Evolutionary conservation across 2,797 vertebrate genomes (phyloP).

Genomic region (Petrocephalus schoutedeni): DNA sequence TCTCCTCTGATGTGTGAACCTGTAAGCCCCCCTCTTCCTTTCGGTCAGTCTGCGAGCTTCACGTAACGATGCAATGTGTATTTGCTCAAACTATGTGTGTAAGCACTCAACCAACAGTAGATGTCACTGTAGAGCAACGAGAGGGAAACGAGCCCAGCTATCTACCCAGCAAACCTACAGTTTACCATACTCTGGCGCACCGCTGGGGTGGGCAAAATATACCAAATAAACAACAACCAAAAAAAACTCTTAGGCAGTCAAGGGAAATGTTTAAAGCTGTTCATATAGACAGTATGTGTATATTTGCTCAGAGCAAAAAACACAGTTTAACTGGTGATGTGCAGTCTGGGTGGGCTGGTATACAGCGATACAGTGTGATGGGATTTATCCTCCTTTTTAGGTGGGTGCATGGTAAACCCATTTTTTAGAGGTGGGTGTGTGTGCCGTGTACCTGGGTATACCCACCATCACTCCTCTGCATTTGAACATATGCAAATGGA

Average conservation of each 20-base stretch:
- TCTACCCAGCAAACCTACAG: background rate
- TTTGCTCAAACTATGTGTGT: background rate
- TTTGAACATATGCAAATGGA: background rate
- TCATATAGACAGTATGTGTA: background rate
- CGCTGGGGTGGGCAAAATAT: background rate
- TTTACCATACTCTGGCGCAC: background rate
- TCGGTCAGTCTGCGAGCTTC: background rate
- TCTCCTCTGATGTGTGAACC: background rate
- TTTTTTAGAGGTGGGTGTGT: background rate
- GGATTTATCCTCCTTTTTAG: background rate
- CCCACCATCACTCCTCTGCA: background rate
- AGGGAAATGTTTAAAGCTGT: background rate
- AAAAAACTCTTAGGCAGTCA: background rate
- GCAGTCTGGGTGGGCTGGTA: background rate
- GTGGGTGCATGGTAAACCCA: background rate
- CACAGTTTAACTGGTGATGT: background rate
- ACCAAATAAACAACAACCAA: background rate
- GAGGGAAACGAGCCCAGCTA: background rate
- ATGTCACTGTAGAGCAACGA: background rate
- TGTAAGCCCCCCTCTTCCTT: background rate
- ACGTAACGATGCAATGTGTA: background rate
- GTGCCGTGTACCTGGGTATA: background rate
- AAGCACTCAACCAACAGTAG: background rate
- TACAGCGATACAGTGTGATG: background rate
- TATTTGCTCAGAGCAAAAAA: background rate